Evolutionary conservation across 2,113 vertebrate species (phyloP), one percentile per base, ranked within the genome.

Genomic region (Apistogramma diplotaenia): DNA sequence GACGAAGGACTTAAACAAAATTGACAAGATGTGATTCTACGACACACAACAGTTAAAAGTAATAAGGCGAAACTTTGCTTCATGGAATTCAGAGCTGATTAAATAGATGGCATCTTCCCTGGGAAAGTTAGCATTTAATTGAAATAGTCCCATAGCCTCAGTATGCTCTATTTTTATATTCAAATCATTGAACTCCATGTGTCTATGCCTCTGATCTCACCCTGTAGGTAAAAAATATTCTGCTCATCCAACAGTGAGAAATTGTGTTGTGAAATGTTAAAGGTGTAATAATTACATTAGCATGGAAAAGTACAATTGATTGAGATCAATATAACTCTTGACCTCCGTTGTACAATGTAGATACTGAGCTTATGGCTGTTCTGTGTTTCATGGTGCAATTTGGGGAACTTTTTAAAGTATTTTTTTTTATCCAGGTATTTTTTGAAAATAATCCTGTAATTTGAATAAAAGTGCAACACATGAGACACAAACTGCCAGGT

Each of bases 221-320:
- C 15, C 15, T 67, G 23, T 29, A 0, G 25, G 46, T 18, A 12
- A 67, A 46, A n/a, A 65, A 25, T 58, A 58, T 0, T 10, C 57
- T n/a, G 19, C 5, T 12, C 19, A 33, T 33, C 58, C 58, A 35
- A 3, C 33, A 35, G 58, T 35, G 31, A 35, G 19, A n/a, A n/a
- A 13, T 1, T 60, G 57, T 33, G 15, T 58, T 33, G 7, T 6
- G 33, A 8, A 8, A 7, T 35, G 33, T 31, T 31, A 10, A 29
- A 59, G 31, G 29, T 11, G 29, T 10, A 6, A n/a, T 12, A 18
- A 33, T 31, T 0, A 29, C 25, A 8, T 58, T 15, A 18, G 15
- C 0, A 10, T 10, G 16, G 19, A 59, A 59, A 5, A 0, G 4
- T 19, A 59, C 6, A 0, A 55, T 6, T 4, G 53, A 60, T 43